Evolutionary conservation across 37 sponge, comb jelly and placozoan genomes (phyloP), one percentile per base, ranked within the genome.

Genomic region (Bolinopsis microptera): DNA sequence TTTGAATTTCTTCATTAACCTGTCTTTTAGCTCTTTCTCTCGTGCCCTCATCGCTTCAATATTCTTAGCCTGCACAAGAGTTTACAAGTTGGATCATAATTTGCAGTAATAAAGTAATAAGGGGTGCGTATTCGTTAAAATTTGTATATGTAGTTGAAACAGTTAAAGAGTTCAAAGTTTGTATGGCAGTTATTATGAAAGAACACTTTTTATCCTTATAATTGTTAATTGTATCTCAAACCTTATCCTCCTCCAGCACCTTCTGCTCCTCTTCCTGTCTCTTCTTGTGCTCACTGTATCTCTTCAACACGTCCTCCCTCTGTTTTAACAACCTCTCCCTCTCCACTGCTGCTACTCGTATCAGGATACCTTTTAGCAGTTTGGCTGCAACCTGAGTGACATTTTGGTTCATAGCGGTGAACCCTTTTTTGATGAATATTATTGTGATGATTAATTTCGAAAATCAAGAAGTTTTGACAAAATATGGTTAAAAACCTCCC

Each of bases 211-310:
- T 67, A 22, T 22, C 13, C 68, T 72, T 72, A 72, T 28, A 8
- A 72, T 72, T 72, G 21, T 22, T 67, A 21, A n/a, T n/a, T n/a
- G n/a, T n/a, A n/a, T n/a, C n/a, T n/a, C n/a, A n/a, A 25, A 40
- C 90, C 61, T 86, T 39, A 23, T 86, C 90, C 24, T 86, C 90
- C 24, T 86, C 61, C 61, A 86, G 48, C 90, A 86, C 39, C 30
- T 86, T 86, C 41, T 30, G 41, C 28, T 86, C 90, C 26, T 86
- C 90, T 41, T 86, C 90, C 24, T 86, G 90, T 27, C 90, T 18
- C 61, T 86, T 86, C 90, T 86, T 86, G 25, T 86, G 61, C 31
- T 86, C 90, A 26, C 90, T 86, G 82, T 80, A 80, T 48, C 90
- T 18, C 31, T 86, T 86, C 90, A 86, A 3, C 2, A 86, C 90